Evolutionary conservation across 2,113 vertebrate genomes (phyloP), one percentile per base, ranked within the genome.

Genomic region (Nanorana parkeri): DNA sequence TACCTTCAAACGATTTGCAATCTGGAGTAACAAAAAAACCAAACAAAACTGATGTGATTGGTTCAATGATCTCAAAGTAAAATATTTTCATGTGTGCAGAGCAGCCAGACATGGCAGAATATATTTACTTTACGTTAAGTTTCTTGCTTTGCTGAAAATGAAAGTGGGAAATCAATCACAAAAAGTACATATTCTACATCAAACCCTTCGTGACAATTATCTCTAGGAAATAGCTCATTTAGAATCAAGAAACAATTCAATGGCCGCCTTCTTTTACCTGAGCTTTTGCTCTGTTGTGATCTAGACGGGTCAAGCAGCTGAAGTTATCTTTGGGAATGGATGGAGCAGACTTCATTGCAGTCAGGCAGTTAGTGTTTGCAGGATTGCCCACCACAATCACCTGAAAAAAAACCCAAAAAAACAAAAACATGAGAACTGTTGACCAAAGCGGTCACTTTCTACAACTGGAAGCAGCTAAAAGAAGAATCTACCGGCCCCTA

Each of bases 301-400:
- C 97, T 93, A 99, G 91, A 52, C 97, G 95, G 88, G 97, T 99
- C 86, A 99, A 91, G 86, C 97, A 99, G 84, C 95, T 98, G 93
- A 99, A 99, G 89, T 98, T 99, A 90, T 98, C 96, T 89, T 98
- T 98, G 5, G 97, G 97, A 88, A 99, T 99, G 32, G 97, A 98
- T 0, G 97, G 97, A 11, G 97, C 97, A 0, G 95, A 97, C 89
- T 98, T 99, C 21, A 94, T 92, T 54, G 97, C 97, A 55, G 96
- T 96, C 91, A 99, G 90, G 84, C 97, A 99, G 93, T 99, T 99
- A 68, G 97, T 99, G 87, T 99, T 99, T 11, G 97, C 97, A 3
- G 97, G 97, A 87, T 99, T 99, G 78, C 97, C 97, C 65, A 99
- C 97, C 11, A 99, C 97, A 76, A 99, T 81, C 36, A 99, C 97